Percentiles rank a stretch among this genome's conserved stretches.
Conservation (phyloP, 2,113 vertebrate species). For the Rana temporaria region DNA sequence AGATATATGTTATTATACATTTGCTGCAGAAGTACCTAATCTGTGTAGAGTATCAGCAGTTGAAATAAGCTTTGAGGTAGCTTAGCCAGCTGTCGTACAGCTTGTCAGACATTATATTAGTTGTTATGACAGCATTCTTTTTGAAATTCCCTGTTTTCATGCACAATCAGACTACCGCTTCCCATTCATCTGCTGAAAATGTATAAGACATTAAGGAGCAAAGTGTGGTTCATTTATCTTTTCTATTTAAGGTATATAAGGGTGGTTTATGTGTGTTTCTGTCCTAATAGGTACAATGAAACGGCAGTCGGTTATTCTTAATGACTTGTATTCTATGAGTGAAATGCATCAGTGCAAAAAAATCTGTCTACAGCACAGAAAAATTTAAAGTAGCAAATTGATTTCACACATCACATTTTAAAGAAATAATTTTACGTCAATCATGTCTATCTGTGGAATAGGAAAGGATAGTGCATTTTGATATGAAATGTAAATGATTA, state of each 20-base stretch:
- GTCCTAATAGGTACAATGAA: background rate
- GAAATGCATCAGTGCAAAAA: background rate
- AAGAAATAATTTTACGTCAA: too few relatives aligned
- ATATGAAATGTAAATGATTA: too few relatives aligned
- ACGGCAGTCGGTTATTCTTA: too few relatives aligned
- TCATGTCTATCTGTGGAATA: too few relatives aligned
- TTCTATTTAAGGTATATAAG: background rate
- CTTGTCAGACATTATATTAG: constrained; percentile 27
- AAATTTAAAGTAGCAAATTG: too few relatives aligned
- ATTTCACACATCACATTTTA: too few relatives aligned
- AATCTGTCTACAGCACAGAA: background rate
- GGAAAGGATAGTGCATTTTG: too few relatives aligned
- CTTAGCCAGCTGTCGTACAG: constrained; percentile 33
- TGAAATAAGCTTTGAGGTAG: constrained; percentile 31
- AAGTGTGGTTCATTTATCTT: background rate
- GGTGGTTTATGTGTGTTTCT: background rate
- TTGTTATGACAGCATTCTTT: constrained; percentile 27
- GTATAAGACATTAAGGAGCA: background rate
- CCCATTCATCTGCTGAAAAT: background rate
- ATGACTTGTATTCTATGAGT: too few relatives aligned
- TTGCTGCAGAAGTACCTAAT: constrained; percentile 19
- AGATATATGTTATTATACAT: constrained; percentile 12
- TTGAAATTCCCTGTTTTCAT: constrained; percentile 13
- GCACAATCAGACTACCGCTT: constrained; percentile 8
- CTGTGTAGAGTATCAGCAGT: background rate